Base-by-base conservation (phyloP, 2,888 invertebrate species). In the Drosophila parthenogenetica region DNA sequence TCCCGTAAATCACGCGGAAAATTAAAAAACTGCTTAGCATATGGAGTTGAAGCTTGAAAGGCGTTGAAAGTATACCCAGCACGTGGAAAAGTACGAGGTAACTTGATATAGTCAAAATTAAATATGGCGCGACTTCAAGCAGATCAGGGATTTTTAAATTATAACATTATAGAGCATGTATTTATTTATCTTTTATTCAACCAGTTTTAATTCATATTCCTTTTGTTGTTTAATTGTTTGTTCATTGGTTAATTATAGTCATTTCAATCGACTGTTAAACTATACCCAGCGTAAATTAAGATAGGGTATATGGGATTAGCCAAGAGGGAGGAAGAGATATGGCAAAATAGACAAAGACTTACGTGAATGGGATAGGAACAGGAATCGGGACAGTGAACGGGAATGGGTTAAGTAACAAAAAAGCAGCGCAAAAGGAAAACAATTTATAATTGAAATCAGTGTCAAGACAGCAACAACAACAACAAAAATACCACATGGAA, bases 371-470 rank as follows among this genome's bases (percentile, higher is more conserved):
- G 43, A 49, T 35, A 35, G 29, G 19, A 48, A 16, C 22, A 11
- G 19, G 49, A 51, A 60, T 50, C 32, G 51, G 19, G 32, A 32
- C 43, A 22, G 35, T 35, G n/a, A 55, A 8, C 3, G 16, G 32
- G n/a, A 51, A 58, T 17, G 54, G 48, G 48, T 48, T 37, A 55
- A 53, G 48, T 19, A 43, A 58, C 22, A 46, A 48, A 40, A 40
- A 53, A 57, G 7, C 25, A 46, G 55, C 5, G 42, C 16, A 37
- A 50, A 59, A 67, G 48, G 14, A 69, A 75, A 77, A 74, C 77
- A 86, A 83, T 86, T 83, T 83, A 81, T 83, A 83, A 83, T 83
- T 83, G 87, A 83, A 83, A 86, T 86, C 82, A 86, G 82, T 83
- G 87, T 86, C 79, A 79, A 69, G 77, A 70, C 54, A 45, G 45